Conservation (phyloP, 2,113 vertebrate species). For the Ondatra zibethicus region DNA sequence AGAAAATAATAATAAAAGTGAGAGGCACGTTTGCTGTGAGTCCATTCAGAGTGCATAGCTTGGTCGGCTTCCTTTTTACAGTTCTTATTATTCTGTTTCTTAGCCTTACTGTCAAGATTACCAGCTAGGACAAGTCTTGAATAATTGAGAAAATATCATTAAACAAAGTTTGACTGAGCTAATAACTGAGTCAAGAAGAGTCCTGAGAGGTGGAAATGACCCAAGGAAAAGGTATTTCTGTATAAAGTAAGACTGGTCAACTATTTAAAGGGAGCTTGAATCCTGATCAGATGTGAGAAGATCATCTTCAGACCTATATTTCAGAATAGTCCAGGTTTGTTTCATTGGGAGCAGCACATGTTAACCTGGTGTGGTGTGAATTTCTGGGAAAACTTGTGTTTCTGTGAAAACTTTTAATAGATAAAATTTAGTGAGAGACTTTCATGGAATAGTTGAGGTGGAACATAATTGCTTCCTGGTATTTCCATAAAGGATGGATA, state of each 20-base stretch:
- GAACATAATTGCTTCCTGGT: not conserved
- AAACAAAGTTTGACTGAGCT: not conserved
- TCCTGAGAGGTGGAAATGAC: not conserved
- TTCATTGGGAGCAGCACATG: not conserved
- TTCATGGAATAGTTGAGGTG: not conserved
- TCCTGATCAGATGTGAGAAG: not conserved
- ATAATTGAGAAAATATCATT: not conserved
- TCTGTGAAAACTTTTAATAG: not conserved
- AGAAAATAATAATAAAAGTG: not conserved
- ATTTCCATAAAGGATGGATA: not conserved
- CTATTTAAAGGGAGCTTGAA: not conserved
- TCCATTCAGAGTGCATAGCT: not conserved
- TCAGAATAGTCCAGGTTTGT: not conserved
- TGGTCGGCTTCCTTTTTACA: not conserved
- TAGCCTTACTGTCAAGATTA: not conserved
- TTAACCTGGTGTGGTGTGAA: not conserved
- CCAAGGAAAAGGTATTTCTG: not conserved
- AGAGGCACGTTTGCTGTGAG: not conserved
- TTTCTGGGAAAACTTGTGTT: not conserved
- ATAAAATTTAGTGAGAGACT: not conserved
- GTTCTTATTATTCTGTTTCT: not conserved
- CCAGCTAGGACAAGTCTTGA: not conserved
- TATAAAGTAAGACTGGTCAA: rapidly evolving
- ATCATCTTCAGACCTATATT: not conserved
- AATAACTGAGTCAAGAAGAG: not conserved